Evolutionary conservation across 2,888 invertebrate species (phyloP).

Genomic region (Salticus scenicus): DNA sequence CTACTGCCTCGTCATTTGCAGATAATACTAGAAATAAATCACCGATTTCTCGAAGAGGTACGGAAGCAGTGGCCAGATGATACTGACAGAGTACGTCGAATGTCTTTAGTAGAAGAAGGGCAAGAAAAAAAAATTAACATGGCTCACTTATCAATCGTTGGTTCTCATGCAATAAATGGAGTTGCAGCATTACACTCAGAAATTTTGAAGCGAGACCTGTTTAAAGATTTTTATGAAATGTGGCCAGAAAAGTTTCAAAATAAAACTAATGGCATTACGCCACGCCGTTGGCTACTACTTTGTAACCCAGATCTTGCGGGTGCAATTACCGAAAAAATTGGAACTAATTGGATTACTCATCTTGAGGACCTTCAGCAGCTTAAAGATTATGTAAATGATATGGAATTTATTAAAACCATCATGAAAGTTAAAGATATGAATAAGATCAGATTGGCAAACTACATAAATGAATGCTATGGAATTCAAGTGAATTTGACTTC

Average conservation of each 20-base stretch:
- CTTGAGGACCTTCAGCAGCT: constrained; percentile 89
- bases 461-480: constrained; percentile 91
- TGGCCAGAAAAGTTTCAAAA: constrained; percentile 98
- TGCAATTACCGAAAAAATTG: constrained; percentile 97
- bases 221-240: constrained; percentile 96
- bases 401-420: constrained; percentile 90
- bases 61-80: constrained; percentile 84
- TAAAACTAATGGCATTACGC: constrained; percentile 99
- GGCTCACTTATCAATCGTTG: too few species aligned
- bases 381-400: constrained; percentile 89
- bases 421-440: constrained; percentile 96
- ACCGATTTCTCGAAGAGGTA: constrained; percentile 81
- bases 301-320: constrained; percentile 98
- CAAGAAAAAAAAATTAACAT: constrained; percentile 98
- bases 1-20: constrained; percentile 96
- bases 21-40: constrained; percentile 98
- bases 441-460: constrained; percentile 90
- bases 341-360: constrained; percentile 96
- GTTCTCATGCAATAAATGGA: constrained; percentile 97
- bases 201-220: constrained; percentile 84
- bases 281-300: constrained; percentile 96
- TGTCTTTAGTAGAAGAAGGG: constrained; percentile 97
- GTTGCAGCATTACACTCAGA: constrained; percentile 98
- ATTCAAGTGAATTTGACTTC: constrained; percentile 93
- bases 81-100: constrained; percentile 78